Evolutionary conservation across 2,888 invertebrate species (phyloP).

Genomic region (Argynnis bischoffii): DNA sequence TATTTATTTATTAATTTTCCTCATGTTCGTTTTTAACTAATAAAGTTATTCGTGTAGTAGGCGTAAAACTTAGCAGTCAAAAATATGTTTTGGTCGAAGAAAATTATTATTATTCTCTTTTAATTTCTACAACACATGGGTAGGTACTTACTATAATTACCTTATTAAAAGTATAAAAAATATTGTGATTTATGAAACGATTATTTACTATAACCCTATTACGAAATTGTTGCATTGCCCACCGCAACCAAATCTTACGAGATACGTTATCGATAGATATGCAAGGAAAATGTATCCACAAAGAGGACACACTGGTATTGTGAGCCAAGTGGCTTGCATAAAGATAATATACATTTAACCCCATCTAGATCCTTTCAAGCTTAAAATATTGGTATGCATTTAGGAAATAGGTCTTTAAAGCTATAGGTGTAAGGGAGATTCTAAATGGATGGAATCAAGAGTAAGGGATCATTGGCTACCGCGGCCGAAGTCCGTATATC

Average conservation of each 20-base stretch:
- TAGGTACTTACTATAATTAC: too few relatives aligned
- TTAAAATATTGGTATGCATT: constrained; percentile 51
- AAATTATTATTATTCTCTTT: too few relatives aligned
- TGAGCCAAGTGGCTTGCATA: constrained; percentile 80
- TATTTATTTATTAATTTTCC: not conserved
- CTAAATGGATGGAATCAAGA: constrained; percentile 49
- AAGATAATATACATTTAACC: constrained; percentile 80
- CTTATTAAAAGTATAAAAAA: too few relatives aligned
- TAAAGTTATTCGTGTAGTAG: too few relatives aligned
- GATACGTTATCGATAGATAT: constrained; percentile 74
- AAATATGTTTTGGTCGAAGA: too few relatives aligned
- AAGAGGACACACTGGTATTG: constrained; percentile 75
- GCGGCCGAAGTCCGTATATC: constrained; percentile 76
- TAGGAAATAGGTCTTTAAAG: constrained; percentile 53
- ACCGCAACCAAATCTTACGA: constrained; percentile 45
- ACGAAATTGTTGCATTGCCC: constrained; percentile 12
- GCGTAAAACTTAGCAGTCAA: too few relatives aligned
- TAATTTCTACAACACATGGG: too few relatives aligned
- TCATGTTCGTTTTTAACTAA: too few relatives aligned
- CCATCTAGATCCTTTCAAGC: constrained; percentile 60
- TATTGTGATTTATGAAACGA: not conserved
- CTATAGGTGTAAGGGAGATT: constrained; percentile 52
- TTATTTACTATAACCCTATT: constrained; percentile 9
- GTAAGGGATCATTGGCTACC: constrained; percentile 73
- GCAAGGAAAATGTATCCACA: constrained; percentile 70